Conservation (phyloP, 2,797 vertebrate species). For the Sebastes trivittatus region DNA sequence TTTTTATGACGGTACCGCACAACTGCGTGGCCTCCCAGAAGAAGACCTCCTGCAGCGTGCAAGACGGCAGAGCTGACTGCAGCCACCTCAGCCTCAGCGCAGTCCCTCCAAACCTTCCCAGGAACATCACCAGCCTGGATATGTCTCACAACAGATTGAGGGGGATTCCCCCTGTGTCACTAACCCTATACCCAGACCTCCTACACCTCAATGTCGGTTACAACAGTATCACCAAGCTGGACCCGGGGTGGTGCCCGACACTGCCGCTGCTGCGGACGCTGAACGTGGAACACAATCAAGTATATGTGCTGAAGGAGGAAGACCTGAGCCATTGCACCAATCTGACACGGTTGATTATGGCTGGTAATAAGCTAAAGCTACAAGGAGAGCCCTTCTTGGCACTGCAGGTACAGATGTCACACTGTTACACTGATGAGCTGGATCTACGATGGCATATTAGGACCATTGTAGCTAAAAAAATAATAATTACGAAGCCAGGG, state of each 20-base stretch:
- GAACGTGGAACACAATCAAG: slow-evolving; percentile 86
- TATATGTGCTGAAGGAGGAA: slow-evolving; percentile 77
- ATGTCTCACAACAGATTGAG: slow-evolving; percentile 90
- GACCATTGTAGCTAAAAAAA: too few relatives aligned
- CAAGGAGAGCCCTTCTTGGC: slow-evolving; percentile 82
- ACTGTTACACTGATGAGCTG: background rate
- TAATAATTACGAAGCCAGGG: too few relatives aligned
- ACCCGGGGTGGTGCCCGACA: slow-evolving; percentile 80
- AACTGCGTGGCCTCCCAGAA: slow-evolving; percentile 10
- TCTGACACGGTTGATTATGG: slow-evolving; percentile 82
- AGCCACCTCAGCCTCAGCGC: slow-evolving; percentile 86
- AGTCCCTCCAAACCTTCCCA: slow-evolving; percentile 87
- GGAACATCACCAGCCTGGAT: slow-evolving; percentile 86
- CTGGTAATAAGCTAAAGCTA: slow-evolving; percentile 86
- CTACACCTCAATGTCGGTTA: slow-evolving; percentile 82
- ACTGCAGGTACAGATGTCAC: slow-evolving; percentile 68
- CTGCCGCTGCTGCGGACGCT: slow-evolving; percentile 83
- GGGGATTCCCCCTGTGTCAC: slow-evolving; percentile 67
- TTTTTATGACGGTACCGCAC: background rate
- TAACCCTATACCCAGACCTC: slow-evolving; percentile 84
- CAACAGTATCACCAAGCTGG: slow-evolving; percentile 87
- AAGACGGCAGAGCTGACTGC: slow-evolving; percentile 85
- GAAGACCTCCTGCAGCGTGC: slow-evolving; percentile 75
- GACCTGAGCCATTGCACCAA: slow-evolving; percentile 81
- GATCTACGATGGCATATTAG: too few relatives aligned